phyloP scores from a whole-genome alignment of 2,888 invertebrate genomes.

The Fragum fragum region DNA sequence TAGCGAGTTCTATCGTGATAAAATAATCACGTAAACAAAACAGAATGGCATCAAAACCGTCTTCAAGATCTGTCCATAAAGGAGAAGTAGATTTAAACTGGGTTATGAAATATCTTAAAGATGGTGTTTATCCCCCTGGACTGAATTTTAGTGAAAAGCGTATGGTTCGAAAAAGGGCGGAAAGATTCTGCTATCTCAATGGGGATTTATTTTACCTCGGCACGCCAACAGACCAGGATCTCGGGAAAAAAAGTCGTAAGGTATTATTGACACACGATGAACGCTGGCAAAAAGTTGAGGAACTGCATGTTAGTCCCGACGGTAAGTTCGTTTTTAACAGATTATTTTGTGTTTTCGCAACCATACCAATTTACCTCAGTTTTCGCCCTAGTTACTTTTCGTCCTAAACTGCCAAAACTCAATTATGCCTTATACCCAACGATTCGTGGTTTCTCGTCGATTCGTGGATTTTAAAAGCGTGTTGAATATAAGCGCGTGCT shows the following conservation, averaged over 20 bases:
- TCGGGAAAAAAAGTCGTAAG: conserved; percentile 55
- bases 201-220: conserved; percentile 61
- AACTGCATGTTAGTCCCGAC: conserved; percentile 49
- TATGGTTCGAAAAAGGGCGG: conserved; percentile 69
- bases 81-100: conserved; percentile 58
- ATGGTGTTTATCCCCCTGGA: conserved; percentile 62
- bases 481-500: too few species aligned
- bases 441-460: too few species aligned
- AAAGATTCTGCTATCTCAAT: conserved; percentile 66
- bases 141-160: conserved; percentile 62
- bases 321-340: conserved; percentile 41
- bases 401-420: too few species aligned
- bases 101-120: conserved; percentile 59
- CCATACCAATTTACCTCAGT: too few species aligned
- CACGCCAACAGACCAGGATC: conserved; percentile 55
- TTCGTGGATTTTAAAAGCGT: too few species aligned
- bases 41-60: conserved; percentile 33
- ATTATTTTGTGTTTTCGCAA: too few species aligned
- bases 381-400: too few species aligned
- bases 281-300: conserved; percentile 46
- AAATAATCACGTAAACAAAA: conserved; percentile 46
- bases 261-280: conserved; percentile 58
- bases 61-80: conserved; percentile 42
- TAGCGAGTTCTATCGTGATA: conserved; percentile 53
- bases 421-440: too few species aligned